Conservation (phyloP, 2,113 vertebrate genomes). For the Cairina moschata region DNA sequence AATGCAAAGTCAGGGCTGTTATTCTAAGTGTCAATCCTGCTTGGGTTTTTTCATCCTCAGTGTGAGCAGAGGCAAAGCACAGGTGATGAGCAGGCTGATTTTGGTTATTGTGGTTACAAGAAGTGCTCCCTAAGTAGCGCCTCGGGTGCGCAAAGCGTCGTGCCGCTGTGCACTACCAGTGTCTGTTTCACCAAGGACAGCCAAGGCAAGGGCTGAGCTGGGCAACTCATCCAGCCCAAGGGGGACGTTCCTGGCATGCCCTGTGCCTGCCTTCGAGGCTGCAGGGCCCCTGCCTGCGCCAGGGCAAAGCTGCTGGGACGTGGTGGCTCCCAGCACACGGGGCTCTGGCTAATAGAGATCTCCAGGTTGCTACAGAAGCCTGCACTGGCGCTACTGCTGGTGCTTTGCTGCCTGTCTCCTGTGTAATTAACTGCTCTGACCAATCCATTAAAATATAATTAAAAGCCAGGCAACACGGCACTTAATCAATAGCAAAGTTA, state of each 20-base stretch:
- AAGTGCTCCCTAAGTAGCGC: no score
- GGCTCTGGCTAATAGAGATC: not conserved
- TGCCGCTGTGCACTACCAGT: no score
- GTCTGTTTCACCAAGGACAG: not conserved
- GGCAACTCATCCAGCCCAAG: rapidly evolving
- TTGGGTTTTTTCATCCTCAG: not conserved
- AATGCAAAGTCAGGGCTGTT: not conserved
- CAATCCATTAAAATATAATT: constrained; percentile 34
- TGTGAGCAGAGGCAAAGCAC: not conserved
- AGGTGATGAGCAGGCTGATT: not conserved
- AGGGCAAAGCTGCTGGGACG: not conserved
- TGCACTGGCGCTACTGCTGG: not conserved
- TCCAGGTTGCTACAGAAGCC: rapidly evolving
- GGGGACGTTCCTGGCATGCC: rapidly evolving
- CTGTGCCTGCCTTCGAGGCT: not conserved
- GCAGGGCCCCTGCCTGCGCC: not conserved
- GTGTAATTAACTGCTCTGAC: not conserved
- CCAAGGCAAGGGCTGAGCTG: rapidly evolving
- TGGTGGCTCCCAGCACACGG: rapidly evolving
- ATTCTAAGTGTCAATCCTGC: not conserved
- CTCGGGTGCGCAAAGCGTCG: no score
- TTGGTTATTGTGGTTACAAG: not conserved
- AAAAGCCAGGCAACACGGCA: not conserved
- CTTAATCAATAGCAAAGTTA: constrained; percentile 13
- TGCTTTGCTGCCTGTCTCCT: not conserved